phyloP scores from a whole-genome alignment of 2,888 invertebrate species.

The Drosophila paranaensis region DNA sequence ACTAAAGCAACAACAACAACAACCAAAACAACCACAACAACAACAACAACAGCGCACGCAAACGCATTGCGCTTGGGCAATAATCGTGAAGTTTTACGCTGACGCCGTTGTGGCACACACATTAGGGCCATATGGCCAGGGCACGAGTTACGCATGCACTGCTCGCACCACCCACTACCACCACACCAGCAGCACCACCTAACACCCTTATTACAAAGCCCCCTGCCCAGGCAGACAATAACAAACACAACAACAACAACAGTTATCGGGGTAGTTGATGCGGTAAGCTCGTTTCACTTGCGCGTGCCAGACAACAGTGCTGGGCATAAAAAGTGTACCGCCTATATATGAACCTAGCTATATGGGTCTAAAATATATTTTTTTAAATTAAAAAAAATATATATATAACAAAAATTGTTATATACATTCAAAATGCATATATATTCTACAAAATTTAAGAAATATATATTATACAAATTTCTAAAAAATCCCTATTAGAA shows the following conservation, averaged over 20 bases:
- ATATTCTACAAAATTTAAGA: too few species aligned
- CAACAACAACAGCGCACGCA: slow-evolving; percentile 54
- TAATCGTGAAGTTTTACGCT: slow-evolving; percentile 26
- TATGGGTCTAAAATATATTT: too few species aligned
- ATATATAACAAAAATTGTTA: too few species aligned
- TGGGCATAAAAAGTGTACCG: slow-evolving; percentile 20
- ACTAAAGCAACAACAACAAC: not conserved
- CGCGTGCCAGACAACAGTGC: slow-evolving; percentile 60
- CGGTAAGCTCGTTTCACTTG: slow-evolving; percentile 67
- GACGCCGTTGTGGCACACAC: slow-evolving; percentile 10
- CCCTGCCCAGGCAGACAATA: slow-evolving; percentile 10
- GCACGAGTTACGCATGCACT: slow-evolving; percentile 72
- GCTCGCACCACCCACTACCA: slow-evolving; percentile 52
- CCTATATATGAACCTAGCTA: too few species aligned
- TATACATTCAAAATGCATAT: too few species aligned
- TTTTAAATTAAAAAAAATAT: too few species aligned
- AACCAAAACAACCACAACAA: slow-evolving; percentile 11
- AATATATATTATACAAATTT: too few species aligned
- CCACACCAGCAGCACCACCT: slow-evolving; percentile 12
- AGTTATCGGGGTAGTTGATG: slow-evolving; percentile 28
- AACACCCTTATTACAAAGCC: slow-evolving; percentile 10
- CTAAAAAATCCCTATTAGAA: too few species aligned
- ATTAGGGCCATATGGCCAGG: slow-evolving; percentile 56
- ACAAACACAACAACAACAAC: not conserved
- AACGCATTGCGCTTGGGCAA: slow-evolving; percentile 50